Evolutionary conservation across 1,140 invertebrate species (phyloP), one percentile per base, ranked within the genome.

Genomic region (Venustaconcha ellipsiformis): DNA sequence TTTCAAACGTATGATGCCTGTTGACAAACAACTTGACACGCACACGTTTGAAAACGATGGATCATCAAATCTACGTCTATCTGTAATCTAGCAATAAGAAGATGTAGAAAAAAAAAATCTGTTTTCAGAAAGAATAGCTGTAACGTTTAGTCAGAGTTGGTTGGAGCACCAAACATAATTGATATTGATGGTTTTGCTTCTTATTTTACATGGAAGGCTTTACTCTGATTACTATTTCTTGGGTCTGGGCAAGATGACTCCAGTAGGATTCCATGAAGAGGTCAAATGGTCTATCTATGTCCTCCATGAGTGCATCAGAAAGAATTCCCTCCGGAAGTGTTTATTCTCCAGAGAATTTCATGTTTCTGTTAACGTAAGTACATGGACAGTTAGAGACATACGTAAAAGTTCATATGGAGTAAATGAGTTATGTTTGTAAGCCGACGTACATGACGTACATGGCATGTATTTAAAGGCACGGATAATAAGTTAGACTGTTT

Each of bases 221-320:
- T 85, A 82, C 65, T 85, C 83, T 26, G 85, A 86, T 59, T 86
- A 84, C 68, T 75, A 83, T n/a, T 86, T 83, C 57, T 70, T 85
- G 30, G 70, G 77, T n/a, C 59, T 78, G 23, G 84, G 85, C 18
- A 48, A 72, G 14, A 70, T 74, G 65, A 80, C 83, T 2, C 70
- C 80, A 14, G 66, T 82, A 69, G 79, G 72, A 20, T 85, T 86
- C 59, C 73, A 78, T 55, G 57, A 37, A 14, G 79, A 81, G 37
- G 82, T 83, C 8, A 26, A 69, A 2, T 67, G 55, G 13, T 81
- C 83, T 12, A 74, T 83, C 8, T 48, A n/a, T 20, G 70, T 70
- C 63, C 74, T 86, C 20, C 78, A 80, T 23, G 58, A 55, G 6
- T 86, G 85, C 67, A 72, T 81, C 12, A 73, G 69, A 67, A 76